A percentile compares a stretch with the other conserved stretches of the same genome.
Evolutionary conservation across 1,140 invertebrate species (phyloP).

Genomic region (Cydia splendana): DNA sequence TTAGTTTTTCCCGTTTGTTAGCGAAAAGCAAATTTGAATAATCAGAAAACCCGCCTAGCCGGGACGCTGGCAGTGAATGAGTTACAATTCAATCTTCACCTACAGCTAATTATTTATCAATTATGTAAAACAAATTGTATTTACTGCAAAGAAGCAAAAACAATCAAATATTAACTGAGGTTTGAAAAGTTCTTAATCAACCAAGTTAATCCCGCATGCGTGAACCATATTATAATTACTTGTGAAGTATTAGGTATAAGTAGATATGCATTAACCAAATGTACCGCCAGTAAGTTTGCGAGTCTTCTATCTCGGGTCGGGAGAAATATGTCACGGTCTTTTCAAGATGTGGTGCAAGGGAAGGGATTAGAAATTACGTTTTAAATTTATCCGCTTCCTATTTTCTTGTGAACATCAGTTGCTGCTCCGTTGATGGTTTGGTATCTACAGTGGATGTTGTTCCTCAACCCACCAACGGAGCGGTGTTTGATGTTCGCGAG

Average conservation of each 20-base stretch:
- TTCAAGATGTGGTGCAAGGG: neutral
- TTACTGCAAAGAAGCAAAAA: neutral
- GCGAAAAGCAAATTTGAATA: too few relatives aligned
- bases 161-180: neutral
- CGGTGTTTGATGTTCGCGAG: too few relatives aligned
- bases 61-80: too few relatives aligned
- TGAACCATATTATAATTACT: neutral
- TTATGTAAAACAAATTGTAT: neutral
- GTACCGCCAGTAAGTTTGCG: neutral
- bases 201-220: neutral
- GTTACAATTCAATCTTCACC: too few relatives aligned
- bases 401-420: too few relatives aligned
- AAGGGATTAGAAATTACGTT: neutral
- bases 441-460: too few relatives aligned
- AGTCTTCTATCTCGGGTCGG: conserved; percentile 1
- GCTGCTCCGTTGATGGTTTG: too few relatives aligned
- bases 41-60: too few relatives aligned
- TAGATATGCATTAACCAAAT: neutral
- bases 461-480: too few relatives aligned
- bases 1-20: too few relatives aligned
- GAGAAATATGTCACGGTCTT: neutral
- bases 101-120: neutral
- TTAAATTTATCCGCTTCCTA: neutral
- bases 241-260: conserved; percentile 7
- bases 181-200: neutral